Percentiles rank a stretch among this genome's conserved stretches.
phyloP scores from a whole-genome alignment of 2,888 invertebrate species.

The Pristionchus fissidentatus region DNA sequence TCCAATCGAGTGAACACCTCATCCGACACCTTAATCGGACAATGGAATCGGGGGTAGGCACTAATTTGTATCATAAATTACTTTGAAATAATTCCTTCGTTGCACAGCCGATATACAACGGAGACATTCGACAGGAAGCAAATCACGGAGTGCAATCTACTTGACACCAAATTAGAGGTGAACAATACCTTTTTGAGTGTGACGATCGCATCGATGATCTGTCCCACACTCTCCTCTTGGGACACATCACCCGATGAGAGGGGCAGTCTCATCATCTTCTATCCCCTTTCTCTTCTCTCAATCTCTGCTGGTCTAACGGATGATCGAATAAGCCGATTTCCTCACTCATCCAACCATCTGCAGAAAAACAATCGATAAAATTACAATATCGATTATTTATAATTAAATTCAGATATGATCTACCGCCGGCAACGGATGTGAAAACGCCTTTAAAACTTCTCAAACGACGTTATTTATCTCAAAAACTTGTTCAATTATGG shows the following conservation, averaged over 20 bases:
- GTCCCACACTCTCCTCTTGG: conserved; percentile 59
- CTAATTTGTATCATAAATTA: not conserved
- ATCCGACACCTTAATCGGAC: conserved; percentile 29
- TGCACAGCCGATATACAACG: too few relatives aligned
- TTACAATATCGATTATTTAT: too few relatives aligned
- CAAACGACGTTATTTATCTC: not conserved
- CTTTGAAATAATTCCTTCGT: not conserved
- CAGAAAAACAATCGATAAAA: too few relatives aligned
- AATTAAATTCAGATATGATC: not conserved
- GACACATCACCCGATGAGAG: conserved; percentile 58
- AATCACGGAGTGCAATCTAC: too few relatives aligned
- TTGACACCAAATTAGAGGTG: too few relatives aligned
- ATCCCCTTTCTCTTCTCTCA: not conserved
- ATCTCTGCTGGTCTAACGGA: not conserved
- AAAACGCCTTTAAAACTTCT: too few relatives aligned
- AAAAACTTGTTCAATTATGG: not conserved
- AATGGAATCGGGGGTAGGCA: not conserved
- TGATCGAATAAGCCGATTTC: not conserved
- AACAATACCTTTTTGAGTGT: conserved; percentile 7
- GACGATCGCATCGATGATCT: conserved; percentile 52
- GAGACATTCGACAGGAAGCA: too few relatives aligned
- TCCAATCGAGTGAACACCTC: conserved; percentile 37
- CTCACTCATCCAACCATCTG: not conserved
- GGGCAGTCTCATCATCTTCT: conserved; percentile 59
- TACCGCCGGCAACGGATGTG: not conserved